Base-by-base conservation (phyloP, 1,140 invertebrate genomes). In the Bombus polaris region DNA sequence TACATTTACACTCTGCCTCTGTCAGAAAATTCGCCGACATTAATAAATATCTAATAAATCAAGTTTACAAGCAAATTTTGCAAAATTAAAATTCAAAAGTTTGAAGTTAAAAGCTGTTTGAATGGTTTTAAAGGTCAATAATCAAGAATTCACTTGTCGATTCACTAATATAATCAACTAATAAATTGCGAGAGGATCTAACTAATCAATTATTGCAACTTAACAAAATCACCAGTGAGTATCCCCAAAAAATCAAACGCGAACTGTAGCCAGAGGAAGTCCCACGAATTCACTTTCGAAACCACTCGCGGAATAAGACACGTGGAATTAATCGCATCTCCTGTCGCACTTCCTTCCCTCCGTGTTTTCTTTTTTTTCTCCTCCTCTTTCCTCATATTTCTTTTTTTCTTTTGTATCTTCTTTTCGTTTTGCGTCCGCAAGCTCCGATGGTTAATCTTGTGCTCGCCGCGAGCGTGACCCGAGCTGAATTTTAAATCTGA, bases 401-500 rank as follows among this genome's bases (percentile, higher is more conserved):
- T 35, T 53, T 75, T 35, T 10, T 12, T 13, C 28, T 76, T n/a
- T 25, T 9, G 37, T 68, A 37, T 39, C 37, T 13, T 42, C n/a
- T 25, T 70, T 28, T 59, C 35, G 35, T 59, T n/a, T 35, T 22
- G 18, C 18, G 62, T 68, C 65, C 47, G 59, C 77, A 59, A 79
- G 53, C 78, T 65, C 80, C 73, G 57, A 83, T 39, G 78, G 32
- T 90, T 82, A 84, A 88, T 84, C 81, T 79, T n/a, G 77, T 66
- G 59, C 12, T 32, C 35, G 78, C 82, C 62, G 53, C 73, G 72
- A 84, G 62, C 85, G 88, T 84, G 78, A 87, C 76, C 75, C 53
- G 62, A 47, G 73, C 57, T 66, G 89, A 86, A 90, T 90, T 85
- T 88, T 68, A 85, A 90, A 88, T 79, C 75, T 70, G 81, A 89